Conservation (phyloP, 1,140 invertebrate genomes). For the Hycleus cichorii region DNA sequence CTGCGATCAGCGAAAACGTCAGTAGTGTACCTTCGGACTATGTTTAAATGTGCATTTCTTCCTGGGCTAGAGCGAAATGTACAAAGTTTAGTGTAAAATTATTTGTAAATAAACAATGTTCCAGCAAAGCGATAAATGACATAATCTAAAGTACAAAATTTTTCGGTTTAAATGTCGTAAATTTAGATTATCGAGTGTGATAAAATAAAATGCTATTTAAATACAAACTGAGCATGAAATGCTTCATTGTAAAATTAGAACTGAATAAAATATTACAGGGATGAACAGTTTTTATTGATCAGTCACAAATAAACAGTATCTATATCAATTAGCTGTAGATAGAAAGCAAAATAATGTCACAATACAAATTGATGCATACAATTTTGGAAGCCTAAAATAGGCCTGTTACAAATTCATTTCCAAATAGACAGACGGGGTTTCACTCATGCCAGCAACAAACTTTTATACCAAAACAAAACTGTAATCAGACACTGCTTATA, state of each 20-base stretch:
- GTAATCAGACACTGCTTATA: no score
- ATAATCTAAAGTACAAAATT: no score
- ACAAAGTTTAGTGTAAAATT: no score
- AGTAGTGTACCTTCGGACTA: constrained; percentile 52
- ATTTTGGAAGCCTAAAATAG: neutral
- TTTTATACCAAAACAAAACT: no score
- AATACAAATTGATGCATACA: neutral
- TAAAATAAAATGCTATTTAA: no score
- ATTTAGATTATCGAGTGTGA: no score
- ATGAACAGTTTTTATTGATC: constrained; percentile 29
- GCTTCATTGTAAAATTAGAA: neutral
- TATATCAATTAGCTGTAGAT: constrained; percentile 27
- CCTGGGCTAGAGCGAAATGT: no score
- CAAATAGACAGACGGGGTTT: constrained; percentile 6
- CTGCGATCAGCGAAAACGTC: constrained; percentile 59
- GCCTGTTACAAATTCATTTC: constrained; percentile 3
- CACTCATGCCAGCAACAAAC: constrained; percentile 7
- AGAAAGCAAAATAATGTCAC: constrained; percentile 13
- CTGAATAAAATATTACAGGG: neutral
- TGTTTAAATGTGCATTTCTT: constrained; percentile 41
- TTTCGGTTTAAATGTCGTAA: no score
- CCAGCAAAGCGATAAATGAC: no score
- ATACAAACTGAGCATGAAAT: neutral
- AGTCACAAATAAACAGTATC: constrained; percentile 36
- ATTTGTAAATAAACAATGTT: no score